Conservation (phyloP, 2,888 invertebrate species). For the Plebejus argus region DNA sequence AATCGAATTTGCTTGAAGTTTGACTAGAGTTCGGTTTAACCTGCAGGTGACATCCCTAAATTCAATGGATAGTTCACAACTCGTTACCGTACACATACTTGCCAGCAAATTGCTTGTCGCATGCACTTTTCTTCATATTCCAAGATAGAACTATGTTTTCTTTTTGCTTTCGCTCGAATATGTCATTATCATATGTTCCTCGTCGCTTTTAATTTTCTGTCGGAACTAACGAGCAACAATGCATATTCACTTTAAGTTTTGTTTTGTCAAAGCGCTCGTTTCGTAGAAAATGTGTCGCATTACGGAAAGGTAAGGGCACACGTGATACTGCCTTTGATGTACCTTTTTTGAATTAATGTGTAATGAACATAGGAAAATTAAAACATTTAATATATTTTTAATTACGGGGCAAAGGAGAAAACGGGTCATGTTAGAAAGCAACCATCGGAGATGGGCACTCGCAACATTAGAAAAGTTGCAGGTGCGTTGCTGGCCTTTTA, state of each 20-base stretch:
- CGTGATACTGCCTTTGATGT: not conserved
- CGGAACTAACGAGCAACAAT: conserved; percentile 18
- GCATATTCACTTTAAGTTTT: conserved; percentile 20
- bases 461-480: too few species aligned
- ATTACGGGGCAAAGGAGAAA: too few species aligned
- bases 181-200: not conserved
- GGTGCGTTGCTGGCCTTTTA: too few species aligned
- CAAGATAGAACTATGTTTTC: conserved; percentile 31
- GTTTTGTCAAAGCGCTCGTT: conserved; percentile 10
- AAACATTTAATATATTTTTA: not conserved
- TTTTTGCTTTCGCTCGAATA: not conserved
- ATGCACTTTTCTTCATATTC: conserved; percentile 40
- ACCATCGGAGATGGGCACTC: too few species aligned
- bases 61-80: conserved; percentile 33
- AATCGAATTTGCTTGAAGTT: conserved; percentile 11
- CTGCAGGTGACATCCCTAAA: conserved; percentile 23
- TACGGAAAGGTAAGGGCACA: not conserved
- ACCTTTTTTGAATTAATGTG: not conserved
- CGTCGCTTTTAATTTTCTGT: conserved; percentile 5
- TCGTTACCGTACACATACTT: conserved; percentile 31
- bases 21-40: conserved; percentile 1
- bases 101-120: conserved; percentile 32
- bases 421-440: too few species aligned
- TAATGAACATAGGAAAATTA: not conserved
- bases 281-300: not conserved